A percentile compares a stretch with the other conserved stretches of the same genome.
These are phyloP conservation scores for Trilocha varians DNA, from an alignment of 2,888 invertebrate species.

Conservation along the genomic window DNA sequence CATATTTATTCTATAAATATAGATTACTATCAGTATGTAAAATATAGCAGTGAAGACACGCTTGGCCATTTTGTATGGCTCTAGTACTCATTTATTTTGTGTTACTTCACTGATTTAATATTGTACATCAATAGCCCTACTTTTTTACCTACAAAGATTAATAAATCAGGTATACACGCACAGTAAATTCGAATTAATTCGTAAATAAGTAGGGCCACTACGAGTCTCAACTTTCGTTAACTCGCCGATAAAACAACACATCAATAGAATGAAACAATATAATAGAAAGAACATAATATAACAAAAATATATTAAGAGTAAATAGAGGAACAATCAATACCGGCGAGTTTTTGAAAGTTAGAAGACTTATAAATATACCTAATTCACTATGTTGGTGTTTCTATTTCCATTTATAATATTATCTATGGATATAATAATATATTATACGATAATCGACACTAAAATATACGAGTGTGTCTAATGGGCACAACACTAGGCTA, in stretches of 20 bases:
- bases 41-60: constrained; percentile 45
- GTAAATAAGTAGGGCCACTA: constrained; percentile 32
- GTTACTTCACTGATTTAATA: constrained; percentile 33
- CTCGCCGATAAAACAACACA: constrained; percentile 43
- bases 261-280: constrained; percentile 47
- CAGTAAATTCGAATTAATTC: constrained; percentile 24
- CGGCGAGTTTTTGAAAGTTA: constrained; percentile 32
- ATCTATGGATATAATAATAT: constrained; percentile 46
- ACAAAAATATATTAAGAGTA: constrained; percentile 63
- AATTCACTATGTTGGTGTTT: constrained; percentile 69
- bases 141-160: constrained; percentile 24
- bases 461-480: no score
- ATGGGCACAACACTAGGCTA: no score
- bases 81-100: constrained; percentile 30
- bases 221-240: constrained; percentile 15
- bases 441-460: constrained; percentile 41
- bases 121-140: constrained; percentile 22
- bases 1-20: constrained; percentile 47
- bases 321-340: constrained; percentile 40
- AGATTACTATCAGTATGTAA: constrained; percentile 69
- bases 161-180: neutral
- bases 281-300: constrained; percentile 59
- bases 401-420: constrained; percentile 57
- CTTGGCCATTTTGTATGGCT: no score
- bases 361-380: constrained; percentile 46